Evolutionary conservation across 2,113 vertebrate species (phyloP).

Genomic region (Syrmaticus mikado): DNA sequence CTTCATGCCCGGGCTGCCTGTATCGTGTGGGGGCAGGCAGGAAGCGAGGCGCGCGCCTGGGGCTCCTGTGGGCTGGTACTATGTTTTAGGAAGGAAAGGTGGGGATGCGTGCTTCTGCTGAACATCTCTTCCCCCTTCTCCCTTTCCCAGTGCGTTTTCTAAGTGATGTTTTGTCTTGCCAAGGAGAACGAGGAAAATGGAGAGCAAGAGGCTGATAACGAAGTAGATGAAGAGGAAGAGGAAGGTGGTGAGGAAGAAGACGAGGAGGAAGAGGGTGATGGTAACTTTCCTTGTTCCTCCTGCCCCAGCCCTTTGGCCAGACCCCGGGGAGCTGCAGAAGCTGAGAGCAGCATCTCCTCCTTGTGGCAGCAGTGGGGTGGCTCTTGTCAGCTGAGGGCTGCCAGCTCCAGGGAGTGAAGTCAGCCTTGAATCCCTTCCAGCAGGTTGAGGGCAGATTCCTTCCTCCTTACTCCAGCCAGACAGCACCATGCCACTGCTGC

Average conservation of each 20-base stretch:
- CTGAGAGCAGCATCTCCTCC: background rate
- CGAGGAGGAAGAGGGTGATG: slow-evolving; percentile 83
- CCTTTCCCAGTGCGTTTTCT: slow-evolving; percentile 40
- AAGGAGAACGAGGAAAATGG: slow-evolving; percentile 84
- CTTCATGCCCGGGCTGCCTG: accelerated
- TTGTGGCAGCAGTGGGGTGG: accelerated
- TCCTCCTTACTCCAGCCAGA: slow-evolving; percentile 32
- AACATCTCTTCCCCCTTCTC: slow-evolving; percentile 34
- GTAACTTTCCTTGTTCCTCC: slow-evolving; percentile 64
- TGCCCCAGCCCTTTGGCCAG: background rate
- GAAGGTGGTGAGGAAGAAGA: slow-evolving; percentile 84
- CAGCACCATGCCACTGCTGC: accelerated
- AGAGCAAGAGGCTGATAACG: slow-evolving; percentile 83
- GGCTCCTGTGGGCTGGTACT: background rate
- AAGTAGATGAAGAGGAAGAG: slow-evolving; percentile 85
- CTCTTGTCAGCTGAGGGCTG: background rate
- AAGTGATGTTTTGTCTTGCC: slow-evolving; percentile 70
- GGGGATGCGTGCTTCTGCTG: background rate
- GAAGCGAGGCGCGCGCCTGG: accelerated
- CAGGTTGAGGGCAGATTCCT: slow-evolving; percentile 59
- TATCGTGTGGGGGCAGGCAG: background rate
- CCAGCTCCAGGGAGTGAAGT: background rate
- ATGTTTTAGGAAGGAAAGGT: slow-evolving; percentile 6
- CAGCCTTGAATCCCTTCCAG: slow-evolving; percentile 46
- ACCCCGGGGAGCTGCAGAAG: accelerated